Evolutionary conservation across 2,113 vertebrate genomes (phyloP), one percentile per base, ranked within the genome.

Genomic region (Ploceus nigricollis): DNA sequence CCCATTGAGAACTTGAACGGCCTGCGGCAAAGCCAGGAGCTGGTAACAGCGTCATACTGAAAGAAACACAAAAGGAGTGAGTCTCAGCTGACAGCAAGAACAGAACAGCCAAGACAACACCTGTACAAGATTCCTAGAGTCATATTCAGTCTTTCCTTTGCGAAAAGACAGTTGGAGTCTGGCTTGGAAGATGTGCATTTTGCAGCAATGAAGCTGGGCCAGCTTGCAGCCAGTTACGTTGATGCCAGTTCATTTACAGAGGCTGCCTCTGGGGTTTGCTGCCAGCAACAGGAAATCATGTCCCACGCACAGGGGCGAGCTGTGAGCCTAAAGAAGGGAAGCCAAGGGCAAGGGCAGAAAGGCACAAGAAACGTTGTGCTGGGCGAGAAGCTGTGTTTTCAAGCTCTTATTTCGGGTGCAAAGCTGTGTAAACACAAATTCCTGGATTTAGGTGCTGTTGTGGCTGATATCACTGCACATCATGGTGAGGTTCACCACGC

Each of bases 301-400:
- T 20, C 54, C 50, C 68, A 83, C 83, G 24, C 28, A n/a, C 39
- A 18, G 35, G 28, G 25, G 31, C 5, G 14, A 47, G 40, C 70
- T 69, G 23, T 0, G 42, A 76, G 28, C 37, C 37, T 63, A 13
- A 8, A 82, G 53, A 90, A 47, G 27, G 45, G 13, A 73, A 91
- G 57, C 15, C 54, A 60, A 89, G 7, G 6, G 8, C 16, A n/a
- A 31, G 22, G 54, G 28, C 37, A 64, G 53, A 77, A 37, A 69
- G 7, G 7, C 27, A 30, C 13, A 50, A 54, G 17, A 71, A 79
- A 7, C 1, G 0, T 5, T 21, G 42, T 13, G 35, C 23, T 4
- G 21, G 4, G 16, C 8, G 10, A 10, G 12, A 25, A 65, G 33
- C 28, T 40, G 31, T 33, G 48, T 11, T 76, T 64, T 35, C 27